Percentiles rank a stretch among this genome's conserved stretches.
Evolutionary conservation across 2,888 invertebrate genomes (phyloP).

Genomic region (Cyclophora albipunctata): DNA sequence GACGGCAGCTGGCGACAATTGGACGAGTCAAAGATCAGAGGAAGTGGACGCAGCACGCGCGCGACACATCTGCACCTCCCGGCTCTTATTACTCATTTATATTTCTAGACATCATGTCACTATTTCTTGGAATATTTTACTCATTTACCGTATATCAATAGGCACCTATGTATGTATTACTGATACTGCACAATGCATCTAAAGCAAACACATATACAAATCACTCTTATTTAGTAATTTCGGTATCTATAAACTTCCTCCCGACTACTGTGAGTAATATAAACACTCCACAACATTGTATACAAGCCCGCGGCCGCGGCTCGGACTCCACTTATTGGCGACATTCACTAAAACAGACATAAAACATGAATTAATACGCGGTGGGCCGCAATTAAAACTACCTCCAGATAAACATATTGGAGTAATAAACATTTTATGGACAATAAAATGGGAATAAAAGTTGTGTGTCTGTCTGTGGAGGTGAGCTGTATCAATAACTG

Average conservation of each 20-base stretch:
- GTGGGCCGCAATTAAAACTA: slow-evolving; percentile 63
- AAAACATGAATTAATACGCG: slow-evolving; percentile 52
- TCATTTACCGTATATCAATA: not conserved
- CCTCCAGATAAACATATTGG: slow-evolving; percentile 47
- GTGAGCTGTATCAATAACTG: slow-evolving; percentile 22
- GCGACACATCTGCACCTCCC: slow-evolving; percentile 16
- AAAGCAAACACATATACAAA: too few species aligned
- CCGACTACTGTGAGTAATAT: too few species aligned
- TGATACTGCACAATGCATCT: too few species aligned
- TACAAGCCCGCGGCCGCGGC: too few species aligned
- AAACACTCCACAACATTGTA: too few species aligned
- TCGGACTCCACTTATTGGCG: slow-evolving; percentile 20
- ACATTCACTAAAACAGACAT: slow-evolving; percentile 36
- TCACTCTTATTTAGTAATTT: too few species aligned
- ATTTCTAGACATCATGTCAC: not conserved
- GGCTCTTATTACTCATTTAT: not conserved
- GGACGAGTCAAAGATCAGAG: slow-evolving; percentile 72
- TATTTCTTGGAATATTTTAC: not conserved
- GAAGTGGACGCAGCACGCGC: slow-evolving; percentile 62
- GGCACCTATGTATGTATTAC: too few species aligned
- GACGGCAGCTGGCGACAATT: slow-evolving; percentile 69
- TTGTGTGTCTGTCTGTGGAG: slow-evolving; percentile 9
- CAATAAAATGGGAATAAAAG: slow-evolving; percentile 16
- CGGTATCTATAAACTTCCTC: too few species aligned
- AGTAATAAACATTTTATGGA: slow-evolving; percentile 21